phyloP scores from a whole-genome alignment of 2,113 vertebrate species.

The Australoheros scitulus region DNA sequence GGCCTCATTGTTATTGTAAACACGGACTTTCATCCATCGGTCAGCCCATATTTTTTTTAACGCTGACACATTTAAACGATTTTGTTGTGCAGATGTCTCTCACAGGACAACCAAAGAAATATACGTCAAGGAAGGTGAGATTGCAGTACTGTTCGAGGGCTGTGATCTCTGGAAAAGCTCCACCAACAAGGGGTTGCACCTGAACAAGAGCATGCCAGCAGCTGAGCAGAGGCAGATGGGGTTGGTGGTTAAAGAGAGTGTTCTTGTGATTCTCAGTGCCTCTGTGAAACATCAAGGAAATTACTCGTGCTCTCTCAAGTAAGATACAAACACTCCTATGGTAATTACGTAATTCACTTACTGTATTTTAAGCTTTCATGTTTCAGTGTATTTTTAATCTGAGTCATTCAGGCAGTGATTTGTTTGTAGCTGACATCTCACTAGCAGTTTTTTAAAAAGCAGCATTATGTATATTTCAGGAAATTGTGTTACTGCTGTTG shows the following conservation, averaged over 20 bases:
- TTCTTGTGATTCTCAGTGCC: conserved; percentile 37
- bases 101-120: accelerated
- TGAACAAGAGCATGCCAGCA: conserved; percentile 23
- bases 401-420: not conserved
- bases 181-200: not conserved
- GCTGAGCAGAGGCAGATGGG: conserved; percentile 16
- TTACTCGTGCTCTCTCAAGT: conserved; percentile 62
- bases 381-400: not conserved
- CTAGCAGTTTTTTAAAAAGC: not conserved
- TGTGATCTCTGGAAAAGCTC: conserved; percentile 37
- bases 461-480: not conserved
- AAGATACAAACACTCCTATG: not conserved
- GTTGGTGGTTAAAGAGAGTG: conserved; percentile 14
- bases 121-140: accelerated
- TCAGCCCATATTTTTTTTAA: too few relatives aligned
- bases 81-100: not conserved
- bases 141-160: accelerated
- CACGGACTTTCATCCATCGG: too few relatives aligned
- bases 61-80: not conserved
- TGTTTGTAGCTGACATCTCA: not conserved
- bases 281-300: conserved; percentile 55
- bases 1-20: too few relatives aligned
- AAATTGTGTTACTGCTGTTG: not conserved
- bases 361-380: not conserved
- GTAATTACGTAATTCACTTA: not conserved